These are phyloP conservation scores for Micromussa lordhowensis DNA, from an alignment of 92 coral and sea anemone species.

Conservation along the genomic window DNA sequence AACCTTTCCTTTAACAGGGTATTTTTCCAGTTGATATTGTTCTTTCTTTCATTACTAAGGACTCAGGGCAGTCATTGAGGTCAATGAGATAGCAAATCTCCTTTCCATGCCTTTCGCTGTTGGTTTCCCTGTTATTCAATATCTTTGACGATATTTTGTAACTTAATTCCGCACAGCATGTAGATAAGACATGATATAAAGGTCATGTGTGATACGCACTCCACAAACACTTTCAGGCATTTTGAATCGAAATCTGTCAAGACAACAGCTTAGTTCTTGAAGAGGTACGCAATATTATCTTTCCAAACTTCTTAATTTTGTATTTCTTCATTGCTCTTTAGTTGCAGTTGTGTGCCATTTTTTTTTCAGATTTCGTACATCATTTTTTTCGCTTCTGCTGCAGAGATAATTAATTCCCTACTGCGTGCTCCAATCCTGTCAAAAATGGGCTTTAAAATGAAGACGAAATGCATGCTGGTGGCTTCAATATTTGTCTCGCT, in stretches of 20 bases:
- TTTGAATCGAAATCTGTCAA: conserved; percentile 32
- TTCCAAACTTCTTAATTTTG: neutral
- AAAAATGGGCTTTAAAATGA: neutral
- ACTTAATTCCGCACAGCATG: conserved; percentile 34
- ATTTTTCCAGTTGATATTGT: no score
- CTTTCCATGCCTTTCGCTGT: neutral
- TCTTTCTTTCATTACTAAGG: no score
- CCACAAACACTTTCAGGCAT: neutral
- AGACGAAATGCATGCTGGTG: neutral
- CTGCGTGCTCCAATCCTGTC: conserved; percentile 1
- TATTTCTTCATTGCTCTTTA: no score
- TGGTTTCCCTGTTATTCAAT: neutral
- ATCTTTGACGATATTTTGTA: neutral
- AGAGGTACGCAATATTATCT: conserved; percentile 16
- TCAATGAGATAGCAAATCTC: neutral
- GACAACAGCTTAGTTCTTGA: conserved; percentile 18
- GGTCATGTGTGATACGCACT: neutral
- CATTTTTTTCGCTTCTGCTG: neutral
- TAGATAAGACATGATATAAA: neutral
- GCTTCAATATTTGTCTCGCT: conserved; percentile 18
- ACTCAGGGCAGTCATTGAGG: neutral
- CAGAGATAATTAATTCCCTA: neutral
- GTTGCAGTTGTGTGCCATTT: neutral
- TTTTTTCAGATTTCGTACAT: conserved; percentile 13
- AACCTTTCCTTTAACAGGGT: no score